A percentile compares a stretch with the other conserved stretches of the same genome.
phyloP scores from a whole-genome alignment of 2,797 vertebrate species.

The Pseudomugil tenellus region DNA sequence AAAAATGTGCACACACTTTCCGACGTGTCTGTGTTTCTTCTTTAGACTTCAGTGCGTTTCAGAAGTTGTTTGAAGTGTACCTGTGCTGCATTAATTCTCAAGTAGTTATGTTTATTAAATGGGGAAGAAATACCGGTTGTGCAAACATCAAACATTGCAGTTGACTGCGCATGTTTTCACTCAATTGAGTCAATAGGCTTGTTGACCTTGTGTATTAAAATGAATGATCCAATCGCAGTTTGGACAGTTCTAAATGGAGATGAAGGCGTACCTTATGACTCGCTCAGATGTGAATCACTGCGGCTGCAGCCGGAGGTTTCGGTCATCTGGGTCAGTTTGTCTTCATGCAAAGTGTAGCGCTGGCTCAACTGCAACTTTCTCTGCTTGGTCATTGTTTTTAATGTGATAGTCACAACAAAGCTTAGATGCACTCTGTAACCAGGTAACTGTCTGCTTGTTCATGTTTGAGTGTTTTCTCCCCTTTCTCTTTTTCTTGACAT shows the following conservation, averaged over 20 bases:
- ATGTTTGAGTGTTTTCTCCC: background rate
- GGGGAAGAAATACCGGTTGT: conserved; percentile 37
- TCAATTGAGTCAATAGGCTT: conserved; percentile 12
- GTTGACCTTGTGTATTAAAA: conserved; percentile 24
- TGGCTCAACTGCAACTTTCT: background rate
- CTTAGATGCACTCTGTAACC: background rate
- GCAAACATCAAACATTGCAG: conserved; percentile 15
- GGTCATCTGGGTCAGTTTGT: conserved; percentile 11
- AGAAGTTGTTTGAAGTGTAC: conserved; percentile 39
- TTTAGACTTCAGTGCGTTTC: conserved; percentile 24
- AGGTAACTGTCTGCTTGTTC: background rate
- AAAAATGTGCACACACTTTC: background rate
- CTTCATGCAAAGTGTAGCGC: background rate
- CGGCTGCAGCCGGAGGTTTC: conserved; percentile 3
- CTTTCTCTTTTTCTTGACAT: background rate
- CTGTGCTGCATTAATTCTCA: conserved; percentile 3
- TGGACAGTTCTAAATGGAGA: conserved; percentile 1
- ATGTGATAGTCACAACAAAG: conserved; percentile 7
- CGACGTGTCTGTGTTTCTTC: conserved; percentile 15
- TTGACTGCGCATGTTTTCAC: conserved; percentile 22
- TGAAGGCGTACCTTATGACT: background rate
- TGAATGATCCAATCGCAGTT: conserved; percentile 13
- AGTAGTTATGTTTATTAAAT: conserved; percentile 30
- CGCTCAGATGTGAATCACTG: conserved; percentile 4
- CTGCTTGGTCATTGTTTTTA: conserved; percentile 14